Percentiles rank a stretch among this genome's conserved stretches.
These are phyloP conservation scores for Eristalinus aeneus DNA, from an alignment of 2,888 invertebrate genomes.

Conservation along the genomic window DNA sequence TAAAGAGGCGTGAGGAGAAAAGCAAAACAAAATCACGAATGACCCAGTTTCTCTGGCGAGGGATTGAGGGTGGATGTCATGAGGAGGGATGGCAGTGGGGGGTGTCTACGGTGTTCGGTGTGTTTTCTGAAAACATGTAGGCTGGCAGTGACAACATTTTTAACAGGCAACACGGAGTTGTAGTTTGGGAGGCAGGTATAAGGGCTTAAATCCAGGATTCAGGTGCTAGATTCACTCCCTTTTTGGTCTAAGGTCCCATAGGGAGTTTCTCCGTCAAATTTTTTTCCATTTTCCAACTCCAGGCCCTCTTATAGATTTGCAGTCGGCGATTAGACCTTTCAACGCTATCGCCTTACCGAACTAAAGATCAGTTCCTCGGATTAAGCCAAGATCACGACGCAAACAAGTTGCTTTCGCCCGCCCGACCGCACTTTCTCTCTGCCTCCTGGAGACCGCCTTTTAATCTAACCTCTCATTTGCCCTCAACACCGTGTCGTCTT, in stretches of 20 bases:
- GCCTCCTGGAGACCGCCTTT: background rate
- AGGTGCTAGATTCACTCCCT: too few relatives aligned
- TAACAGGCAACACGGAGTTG: background rate
- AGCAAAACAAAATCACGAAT: conserved; percentile 45
- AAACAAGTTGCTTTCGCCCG: background rate
- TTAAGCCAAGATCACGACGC: background rate
- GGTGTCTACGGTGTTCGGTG: background rate
- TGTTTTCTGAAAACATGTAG: background rate
- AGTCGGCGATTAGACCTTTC: background rate
- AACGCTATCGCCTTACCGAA: background rate
- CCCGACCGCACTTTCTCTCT: background rate
- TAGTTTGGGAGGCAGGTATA: too few relatives aligned
- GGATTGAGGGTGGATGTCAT: conserved; percentile 5
- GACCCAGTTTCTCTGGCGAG: conserved; percentile 44
- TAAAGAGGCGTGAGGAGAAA: background rate
- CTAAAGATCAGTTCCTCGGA: background rate
- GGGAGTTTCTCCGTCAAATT: too few relatives aligned
- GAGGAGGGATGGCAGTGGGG: background rate
- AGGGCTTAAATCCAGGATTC: too few relatives aligned
- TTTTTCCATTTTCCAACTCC: too few relatives aligned
- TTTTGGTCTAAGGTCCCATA: too few relatives aligned
- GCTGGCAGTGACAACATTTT: background rate
- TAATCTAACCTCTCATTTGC: background rate
- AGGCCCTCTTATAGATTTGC: too few relatives aligned
- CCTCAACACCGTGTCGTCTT: background rate